These are phyloP conservation scores for Dolichallabes microphthalmus DNA, from an alignment of 2,113 vertebrate species.

Conservation along the genomic window DNA sequence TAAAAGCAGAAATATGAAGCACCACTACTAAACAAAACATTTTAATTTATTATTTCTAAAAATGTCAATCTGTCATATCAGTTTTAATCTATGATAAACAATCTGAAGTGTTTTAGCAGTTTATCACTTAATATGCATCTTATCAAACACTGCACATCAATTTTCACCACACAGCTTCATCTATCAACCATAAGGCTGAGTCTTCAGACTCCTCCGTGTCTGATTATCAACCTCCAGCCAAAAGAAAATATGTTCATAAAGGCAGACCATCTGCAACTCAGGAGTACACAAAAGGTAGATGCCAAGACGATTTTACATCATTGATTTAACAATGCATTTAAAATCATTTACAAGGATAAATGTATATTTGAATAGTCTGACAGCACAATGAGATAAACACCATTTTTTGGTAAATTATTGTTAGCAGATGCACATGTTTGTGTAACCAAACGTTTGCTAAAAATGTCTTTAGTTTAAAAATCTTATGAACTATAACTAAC, in stretches of 20 bases:
- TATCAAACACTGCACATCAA: not conserved
- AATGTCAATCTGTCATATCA: not conserved
- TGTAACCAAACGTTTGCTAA: no score
- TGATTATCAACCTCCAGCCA: constrained; percentile 71
- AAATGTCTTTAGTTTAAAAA: no score
- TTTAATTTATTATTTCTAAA: not conserved
- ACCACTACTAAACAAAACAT: not conserved
- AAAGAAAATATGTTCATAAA: constrained; percentile 68
- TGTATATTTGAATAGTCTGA: no score
- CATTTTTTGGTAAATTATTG: no score
- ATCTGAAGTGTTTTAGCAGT: not conserved
- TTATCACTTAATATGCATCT: not conserved
- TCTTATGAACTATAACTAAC: no score
- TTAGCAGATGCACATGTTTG: no score
- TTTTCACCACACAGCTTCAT: constrained; percentile 28
- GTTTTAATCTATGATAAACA: not conserved
- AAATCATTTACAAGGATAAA: not conserved
- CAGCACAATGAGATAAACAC: no score
- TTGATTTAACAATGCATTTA: not conserved
- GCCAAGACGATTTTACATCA: not conserved
- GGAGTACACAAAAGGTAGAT: constrained; percentile 63
- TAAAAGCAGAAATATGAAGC: not conserved
- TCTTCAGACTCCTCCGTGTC: constrained; percentile 57
- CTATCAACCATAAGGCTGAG: constrained; percentile 18
- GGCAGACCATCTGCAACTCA: constrained; percentile 44